Evolutionary conservation across 92 coral and sea anemone genomes (phyloP), one percentile per base, ranked within the genome.

Genomic region (Palythoa grandis): DNA sequence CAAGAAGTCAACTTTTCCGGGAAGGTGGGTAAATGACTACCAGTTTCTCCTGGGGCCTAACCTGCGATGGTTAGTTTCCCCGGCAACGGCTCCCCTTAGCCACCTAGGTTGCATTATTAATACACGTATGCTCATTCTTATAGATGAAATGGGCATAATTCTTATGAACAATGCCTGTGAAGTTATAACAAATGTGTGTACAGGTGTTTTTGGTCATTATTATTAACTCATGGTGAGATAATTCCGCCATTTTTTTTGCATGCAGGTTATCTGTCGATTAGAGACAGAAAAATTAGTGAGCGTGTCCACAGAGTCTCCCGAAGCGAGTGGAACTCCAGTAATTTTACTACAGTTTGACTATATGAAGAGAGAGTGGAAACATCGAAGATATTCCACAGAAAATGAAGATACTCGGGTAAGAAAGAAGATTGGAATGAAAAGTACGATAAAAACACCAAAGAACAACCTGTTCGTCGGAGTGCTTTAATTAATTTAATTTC

Each of bases 291-390:
- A 80, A 20, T 57, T 80, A 17, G n/a, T 65, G 60, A 80, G 74
- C 20, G 74, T 80, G 35, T 80, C 61, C n/a, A 68, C 72, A 9
- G 85, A 80, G 6, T 25, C 11, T 29, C 60, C 20, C 4, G 74
- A 10, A 80, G 74, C 13, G 5, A 19, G 37, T 19, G 22, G 25
- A 2, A 23, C 60, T 6, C 85, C 85, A 63, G 74, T 40, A 24
- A 48, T 80, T 66, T 17, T 80, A 23, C 85, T 80, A 20, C 52
- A 52, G 74, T 80, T 80, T 25, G 74, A 80, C 13, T 80, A 80
- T 74, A 43, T 80, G 57, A 66, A 80, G 52, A 80, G 72, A 80
- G 85, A 66, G 38, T 38, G 85, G 57, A 73, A 66, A 80, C 85
- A 48, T 3, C 69, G 85, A 35, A 66, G 57, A 11, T 80, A 80